These are phyloP conservation scores for Drosophila tani DNA, from an alignment of 1,140 invertebrate genomes.

Conservation along the genomic window DNA sequence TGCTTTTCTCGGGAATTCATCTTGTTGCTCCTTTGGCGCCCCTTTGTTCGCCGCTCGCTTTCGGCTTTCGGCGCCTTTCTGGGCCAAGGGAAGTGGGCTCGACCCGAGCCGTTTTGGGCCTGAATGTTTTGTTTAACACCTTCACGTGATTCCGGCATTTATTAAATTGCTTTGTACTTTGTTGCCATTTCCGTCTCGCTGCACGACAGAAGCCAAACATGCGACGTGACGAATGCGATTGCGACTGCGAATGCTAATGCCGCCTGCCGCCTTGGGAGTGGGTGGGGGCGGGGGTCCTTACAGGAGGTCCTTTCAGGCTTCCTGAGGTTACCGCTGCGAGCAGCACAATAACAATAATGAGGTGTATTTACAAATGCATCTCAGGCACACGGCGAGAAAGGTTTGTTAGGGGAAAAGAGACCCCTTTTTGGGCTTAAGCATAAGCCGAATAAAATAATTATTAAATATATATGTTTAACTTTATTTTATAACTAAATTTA, in stretches of 20 bases:
- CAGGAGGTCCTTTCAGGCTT: constrained; percentile 1
- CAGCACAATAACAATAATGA: constrained; percentile 69
- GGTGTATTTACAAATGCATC: constrained; percentile 74
- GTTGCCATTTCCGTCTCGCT: constrained; percentile 77
- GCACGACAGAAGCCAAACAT: constrained; percentile 74
- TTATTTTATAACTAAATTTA: too few relatives aligned
- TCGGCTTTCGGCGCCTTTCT: too few relatives aligned
- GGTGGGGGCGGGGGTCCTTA: too few relatives aligned
- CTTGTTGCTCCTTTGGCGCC: constrained; percentile 34
- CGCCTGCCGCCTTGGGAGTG: not conserved
- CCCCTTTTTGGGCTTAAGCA: not conserved
- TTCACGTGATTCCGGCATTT: constrained; percentile 83
- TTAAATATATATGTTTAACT: too few relatives aligned
- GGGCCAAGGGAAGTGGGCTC: constrained; percentile 20
- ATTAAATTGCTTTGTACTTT: constrained; percentile 82
- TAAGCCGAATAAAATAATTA: too few relatives aligned
- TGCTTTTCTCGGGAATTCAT: constrained; percentile 6
- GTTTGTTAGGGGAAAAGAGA: too few relatives aligned
- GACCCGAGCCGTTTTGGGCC: constrained; percentile 23
- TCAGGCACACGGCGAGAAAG: not conserved
- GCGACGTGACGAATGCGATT: constrained; percentile 76
- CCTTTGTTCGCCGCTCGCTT: constrained; percentile 8
- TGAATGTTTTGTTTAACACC: constrained; percentile 81
- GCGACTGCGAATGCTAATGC: constrained; percentile 16
- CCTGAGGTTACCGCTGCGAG: constrained; percentile 29